phyloP scores from a whole-genome alignment of 2,888 invertebrate species.

The Epinotia brunnichana region DNA sequence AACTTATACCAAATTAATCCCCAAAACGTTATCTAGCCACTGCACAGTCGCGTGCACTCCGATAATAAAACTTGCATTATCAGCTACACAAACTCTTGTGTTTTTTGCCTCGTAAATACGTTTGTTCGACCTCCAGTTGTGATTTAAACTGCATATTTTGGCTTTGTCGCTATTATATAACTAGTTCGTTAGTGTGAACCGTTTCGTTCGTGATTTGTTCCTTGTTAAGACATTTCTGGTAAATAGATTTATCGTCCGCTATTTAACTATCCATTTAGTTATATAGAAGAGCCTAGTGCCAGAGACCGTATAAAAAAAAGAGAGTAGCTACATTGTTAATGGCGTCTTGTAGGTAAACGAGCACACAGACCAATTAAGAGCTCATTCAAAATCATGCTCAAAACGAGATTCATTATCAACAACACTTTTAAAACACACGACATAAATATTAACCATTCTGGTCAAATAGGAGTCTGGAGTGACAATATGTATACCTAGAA shows the following conservation, averaged over 20 bases:
- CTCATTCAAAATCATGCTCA: not conserved
- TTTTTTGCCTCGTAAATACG: conserved; percentile 46
- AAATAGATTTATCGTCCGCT: not conserved
- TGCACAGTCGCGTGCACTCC: conserved; percentile 67
- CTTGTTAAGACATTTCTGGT: not conserved
- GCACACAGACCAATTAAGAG: not conserved
- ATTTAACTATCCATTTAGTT: no score
- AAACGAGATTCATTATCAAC: not conserved
- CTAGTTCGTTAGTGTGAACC: not conserved
- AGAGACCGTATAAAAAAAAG: no score
- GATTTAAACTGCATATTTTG: conserved; percentile 37
- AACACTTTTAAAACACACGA: not conserved
- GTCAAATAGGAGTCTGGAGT: not conserved
- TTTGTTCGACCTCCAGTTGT: conserved; percentile 21
- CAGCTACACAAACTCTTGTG: conserved; percentile 50
- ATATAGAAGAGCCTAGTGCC: no score
- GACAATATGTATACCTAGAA: not conserved
- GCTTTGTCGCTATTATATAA: conserved; percentile 28
- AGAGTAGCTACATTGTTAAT: not conserved
- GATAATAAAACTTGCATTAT: conserved; percentile 75
- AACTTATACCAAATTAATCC: conserved; percentile 47
- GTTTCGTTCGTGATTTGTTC: not conserved
- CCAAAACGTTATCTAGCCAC: conserved; percentile 60
- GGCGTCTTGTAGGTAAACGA: not conserved
- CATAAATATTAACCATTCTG: not conserved